These are phyloP conservation scores for Cataglyphis hispanica DNA, from an alignment of 1,140 invertebrate species.

Conservation along the genomic window DNA sequence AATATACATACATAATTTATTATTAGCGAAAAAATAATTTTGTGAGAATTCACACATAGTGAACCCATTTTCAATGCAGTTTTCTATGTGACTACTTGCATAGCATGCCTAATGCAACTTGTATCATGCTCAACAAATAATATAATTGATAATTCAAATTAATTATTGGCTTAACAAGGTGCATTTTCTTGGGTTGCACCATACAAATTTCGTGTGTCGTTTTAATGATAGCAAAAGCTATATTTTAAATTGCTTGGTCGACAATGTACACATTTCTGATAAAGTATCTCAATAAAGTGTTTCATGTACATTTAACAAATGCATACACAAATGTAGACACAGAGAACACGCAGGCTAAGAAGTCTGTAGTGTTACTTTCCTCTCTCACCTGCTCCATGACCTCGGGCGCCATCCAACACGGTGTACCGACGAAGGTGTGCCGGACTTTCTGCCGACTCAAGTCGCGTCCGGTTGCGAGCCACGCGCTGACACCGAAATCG, in stretches of 20 bases:
- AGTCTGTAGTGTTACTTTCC: slow-evolving; percentile 87
- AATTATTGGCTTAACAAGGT: slow-evolving; percentile 22
- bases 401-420: slow-evolving; percentile 99
- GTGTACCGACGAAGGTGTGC: slow-evolving; percentile 98
- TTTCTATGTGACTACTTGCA: slow-evolving; percentile 45
- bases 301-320: slow-evolving; percentile 35
- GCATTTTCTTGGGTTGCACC: slow-evolving; percentile 10
- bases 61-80: not conserved
- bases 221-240: slow-evolving; percentile 38
- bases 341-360: slow-evolving; percentile 84
- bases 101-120: slow-evolving; percentile 43
- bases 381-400: slow-evolving; percentile 98
- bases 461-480: slow-evolving; percentile 96
- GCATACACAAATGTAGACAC: slow-evolving; percentile 76
- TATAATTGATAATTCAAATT: slow-evolving; percentile 23
- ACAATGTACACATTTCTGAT: slow-evolving; percentile 30
- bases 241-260: slow-evolving; percentile 17
- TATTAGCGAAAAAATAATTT: slow-evolving; percentile 6
- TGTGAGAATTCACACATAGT: not conserved
- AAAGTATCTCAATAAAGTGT: slow-evolving; percentile 40
- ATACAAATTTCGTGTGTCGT: not conserved
- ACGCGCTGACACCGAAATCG: slow-evolving; percentile 97
- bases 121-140: slow-evolving; percentile 50
- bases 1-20: not conserved
- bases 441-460: slow-evolving; percentile 97